Evolutionary conservation across 2,888 invertebrate genomes (phyloP), one percentile per base, ranked within the genome.

Genomic region (Nymphalis c-album): DNA sequence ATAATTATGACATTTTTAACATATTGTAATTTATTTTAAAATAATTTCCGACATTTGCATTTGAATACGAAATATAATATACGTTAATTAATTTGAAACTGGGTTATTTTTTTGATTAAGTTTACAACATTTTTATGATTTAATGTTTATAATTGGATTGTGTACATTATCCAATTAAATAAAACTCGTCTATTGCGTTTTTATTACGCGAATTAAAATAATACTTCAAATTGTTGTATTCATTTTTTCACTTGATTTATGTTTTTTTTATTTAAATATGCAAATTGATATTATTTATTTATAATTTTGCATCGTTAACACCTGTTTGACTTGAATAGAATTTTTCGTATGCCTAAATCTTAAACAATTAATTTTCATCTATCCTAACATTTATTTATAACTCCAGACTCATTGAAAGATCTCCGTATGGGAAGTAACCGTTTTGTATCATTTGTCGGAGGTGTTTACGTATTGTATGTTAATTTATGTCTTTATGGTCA

Each of bases 401-500:
- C 16, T 50, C 26, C 18, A 63, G 22, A 47, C n/a, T 50, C 50
- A 26, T 57, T 10, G 10, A 50, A 45, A 47, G 50, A 63, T 17
- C 59, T 20, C 20, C 46, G 50, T 68, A 73, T 67, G 65, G 87
- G 87, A 86, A 87, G 86, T 78, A 77, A 81, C 74, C 80, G 78
- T 80, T 87, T 87, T 84, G 85, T 82, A 80, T 81, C 81, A 82
- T 80, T 83, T 79, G 79, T 71, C 74, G 80, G 79, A 82, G 85
- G 84, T 83, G 83, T 80, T 76, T 79, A 78, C 77, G 83, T 77
- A 90, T 90, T 90, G 90, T 90, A 89, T 90, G 88, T 74, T 85
- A 90, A 90, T 89, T 75, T 78, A 73, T 78, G 77, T 79, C 79
- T 84, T 81, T 83, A 86, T 84, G 83, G 81, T 78, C 76, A 78